phyloP scores from a whole-genome alignment of 2,113 vertebrate genomes.

The Rhinichthys klamathensis region DNA sequence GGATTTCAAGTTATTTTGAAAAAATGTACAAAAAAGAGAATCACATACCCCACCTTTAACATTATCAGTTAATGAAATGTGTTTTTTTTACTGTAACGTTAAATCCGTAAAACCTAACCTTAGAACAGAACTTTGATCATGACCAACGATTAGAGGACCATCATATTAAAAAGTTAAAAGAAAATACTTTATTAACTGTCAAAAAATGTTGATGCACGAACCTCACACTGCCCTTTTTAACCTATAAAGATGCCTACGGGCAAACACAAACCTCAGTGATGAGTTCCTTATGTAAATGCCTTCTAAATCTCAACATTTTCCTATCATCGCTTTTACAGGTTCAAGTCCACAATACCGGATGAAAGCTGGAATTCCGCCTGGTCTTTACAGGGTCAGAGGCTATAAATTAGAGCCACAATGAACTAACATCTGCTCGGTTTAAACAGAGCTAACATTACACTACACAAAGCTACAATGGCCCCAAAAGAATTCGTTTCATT shows the following conservation, averaged over 20 bases:
- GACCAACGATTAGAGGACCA: neutral
- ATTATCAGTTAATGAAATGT: no score
- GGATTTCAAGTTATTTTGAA: no score
- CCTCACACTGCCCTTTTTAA: neutral
- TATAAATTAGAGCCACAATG: constrained; percentile 22
- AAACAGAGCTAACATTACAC: constrained; percentile 50
- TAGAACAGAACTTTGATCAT: neutral
- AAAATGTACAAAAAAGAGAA: no score
- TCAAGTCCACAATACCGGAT: neutral
- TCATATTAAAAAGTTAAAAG: no score
- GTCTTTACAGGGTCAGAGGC: constrained; percentile 27
- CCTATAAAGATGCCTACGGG: neutral
- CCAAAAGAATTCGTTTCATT: constrained; percentile 4
- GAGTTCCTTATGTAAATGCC: neutral
- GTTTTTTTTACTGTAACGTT: no score
- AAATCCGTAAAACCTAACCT: no score
- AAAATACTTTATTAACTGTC: neutral
- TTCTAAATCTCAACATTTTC: neutral
- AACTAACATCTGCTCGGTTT: constrained; percentile 32
- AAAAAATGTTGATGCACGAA: neutral
- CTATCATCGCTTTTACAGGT: neutral
- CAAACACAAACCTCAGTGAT: neutral
- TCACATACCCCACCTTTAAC: no score
- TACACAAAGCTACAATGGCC: constrained; percentile 22
- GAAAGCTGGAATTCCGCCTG: neutral